Evolutionary conservation across 2,113 vertebrate species (phyloP), one percentile per base, ranked within the genome.

Genomic region (Grallaria varia): DNA sequence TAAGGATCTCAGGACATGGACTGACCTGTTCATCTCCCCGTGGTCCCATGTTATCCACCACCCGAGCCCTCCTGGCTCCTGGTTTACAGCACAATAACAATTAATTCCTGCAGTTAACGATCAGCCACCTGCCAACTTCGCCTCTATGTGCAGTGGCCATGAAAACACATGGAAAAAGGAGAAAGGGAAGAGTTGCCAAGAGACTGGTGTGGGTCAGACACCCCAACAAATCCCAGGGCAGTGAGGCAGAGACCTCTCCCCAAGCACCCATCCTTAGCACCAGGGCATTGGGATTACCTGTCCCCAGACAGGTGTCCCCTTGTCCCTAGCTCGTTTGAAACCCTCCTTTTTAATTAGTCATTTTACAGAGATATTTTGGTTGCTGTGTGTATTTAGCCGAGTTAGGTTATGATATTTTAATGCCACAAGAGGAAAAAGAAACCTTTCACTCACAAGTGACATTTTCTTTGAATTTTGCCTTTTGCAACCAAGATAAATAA

Each of bases 401-500:
- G n/a, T 30, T 52, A 56, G 13, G 23, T 68, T 35, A 35, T 53
- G 22, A 15, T 55, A 90, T 82, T 86, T 87, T 79, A 85, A 58
- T 90, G 40, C 7, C 58, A 66, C 37, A 14, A 33, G 44, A 45
- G 37, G 23, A 23, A 79, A 60, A 62, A 42, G 3, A 39, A 90
- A 18, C 16, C 55, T 87, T 94, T 80, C 23, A 23, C 31, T 88
- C 63, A 66, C 28, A 91, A 90, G 5, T 69, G 53, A 66, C 27
- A 64, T 89, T 91, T 87, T 40, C 35, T 17, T 86, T 80, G 60
- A 19, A 27, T 74, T 91, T 64, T 68, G 28, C 14, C 28, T 59
- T 82, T 80, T 90, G 33, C 24, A 79, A 71, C 16, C 37, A 56
- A 63, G 42, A 52, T 68, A 87, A 93, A 93, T 53, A 79, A 93